Evolutionary conservation across 2,113 vertebrate species (phyloP).

Genomic region (Stictonetta naevosa): DNA sequence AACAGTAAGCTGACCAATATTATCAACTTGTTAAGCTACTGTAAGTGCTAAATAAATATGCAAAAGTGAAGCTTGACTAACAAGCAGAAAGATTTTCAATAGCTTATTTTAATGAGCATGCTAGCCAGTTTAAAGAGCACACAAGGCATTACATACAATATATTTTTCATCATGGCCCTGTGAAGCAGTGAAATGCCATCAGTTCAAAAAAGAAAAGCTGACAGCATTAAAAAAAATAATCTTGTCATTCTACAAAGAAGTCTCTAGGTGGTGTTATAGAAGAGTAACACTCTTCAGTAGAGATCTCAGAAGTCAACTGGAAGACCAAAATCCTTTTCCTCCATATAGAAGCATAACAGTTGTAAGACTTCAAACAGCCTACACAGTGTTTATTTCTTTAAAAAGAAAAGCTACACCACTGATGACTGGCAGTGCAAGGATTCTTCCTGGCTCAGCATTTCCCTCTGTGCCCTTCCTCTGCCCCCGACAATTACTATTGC

Average conservation of each 20-base stretch:
- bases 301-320: neutral
- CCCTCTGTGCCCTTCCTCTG: neutral
- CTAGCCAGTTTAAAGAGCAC: neutral
- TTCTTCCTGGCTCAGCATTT: neutral
- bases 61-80: neutral
- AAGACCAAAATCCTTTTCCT: neutral
- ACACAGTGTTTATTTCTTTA: neutral
- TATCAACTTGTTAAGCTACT: neutral
- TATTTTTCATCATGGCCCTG: neutral
- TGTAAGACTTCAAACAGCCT: neutral
- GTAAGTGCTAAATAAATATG: neutral
- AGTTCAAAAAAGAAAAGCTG: neutral
- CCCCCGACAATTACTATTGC: neutral
- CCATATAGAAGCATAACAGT: neutral
- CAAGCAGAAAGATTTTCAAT: neutral
- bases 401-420: neutral
- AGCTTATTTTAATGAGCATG: neutral
- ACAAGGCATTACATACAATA: neutral
- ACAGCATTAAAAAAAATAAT: neutral
- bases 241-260: neutral
- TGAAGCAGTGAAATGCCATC: neutral
- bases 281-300: neutral
- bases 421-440: neutral
- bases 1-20: neutral
- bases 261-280: neutral